Percentiles rank a stretch among this genome's conserved stretches.
phyloP scores from a whole-genome alignment of 2,888 invertebrate genomes.

The Brachyopa scutellaris region DNA sequence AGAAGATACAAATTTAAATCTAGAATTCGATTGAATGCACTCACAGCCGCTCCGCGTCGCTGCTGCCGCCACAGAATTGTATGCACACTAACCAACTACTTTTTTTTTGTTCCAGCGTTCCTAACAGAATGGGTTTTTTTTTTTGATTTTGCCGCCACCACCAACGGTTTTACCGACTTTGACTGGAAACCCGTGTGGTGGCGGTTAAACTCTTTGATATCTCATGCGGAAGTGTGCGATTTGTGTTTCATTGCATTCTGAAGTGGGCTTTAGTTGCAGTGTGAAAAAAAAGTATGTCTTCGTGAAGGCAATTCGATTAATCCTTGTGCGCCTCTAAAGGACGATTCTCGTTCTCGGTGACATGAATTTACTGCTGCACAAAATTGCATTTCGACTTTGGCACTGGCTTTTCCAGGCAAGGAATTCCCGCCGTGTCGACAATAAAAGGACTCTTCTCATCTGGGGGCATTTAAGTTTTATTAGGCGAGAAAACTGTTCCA shows the following conservation, averaged over 20 bases:
- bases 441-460: conserved; percentile 1
- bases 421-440: conserved; percentile 25
- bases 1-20: conserved; percentile 44
- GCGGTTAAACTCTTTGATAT: conserved; percentile 58
- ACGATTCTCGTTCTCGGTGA: neutral
- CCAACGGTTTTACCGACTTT: conserved; percentile 39
- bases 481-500: conserved; percentile 33
- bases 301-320: conserved; percentile 24
- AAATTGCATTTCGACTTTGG: conserved; percentile 45
- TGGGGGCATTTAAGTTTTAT: conserved; percentile 30
- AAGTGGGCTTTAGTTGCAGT: conserved; percentile 35
- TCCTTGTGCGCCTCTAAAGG: conserved; percentile 31
- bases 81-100: neutral
- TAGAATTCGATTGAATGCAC: conserved; percentile 47
- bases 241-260: conserved; percentile 50
- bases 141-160: conserved; percentile 25
- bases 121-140: too few species aligned
- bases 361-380: conserved; percentile 57
- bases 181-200: conserved; percentile 18
- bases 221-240: conserved; percentile 63
- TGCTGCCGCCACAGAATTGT: conserved; percentile 17
- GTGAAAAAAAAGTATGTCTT: too few species aligned
- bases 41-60: too few species aligned
- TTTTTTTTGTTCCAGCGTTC: conserved; percentile 1
- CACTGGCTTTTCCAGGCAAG: neutral